Base-by-base conservation (phyloP, 2,113 vertebrate species). In the Typhlomys cinereus region DNA sequence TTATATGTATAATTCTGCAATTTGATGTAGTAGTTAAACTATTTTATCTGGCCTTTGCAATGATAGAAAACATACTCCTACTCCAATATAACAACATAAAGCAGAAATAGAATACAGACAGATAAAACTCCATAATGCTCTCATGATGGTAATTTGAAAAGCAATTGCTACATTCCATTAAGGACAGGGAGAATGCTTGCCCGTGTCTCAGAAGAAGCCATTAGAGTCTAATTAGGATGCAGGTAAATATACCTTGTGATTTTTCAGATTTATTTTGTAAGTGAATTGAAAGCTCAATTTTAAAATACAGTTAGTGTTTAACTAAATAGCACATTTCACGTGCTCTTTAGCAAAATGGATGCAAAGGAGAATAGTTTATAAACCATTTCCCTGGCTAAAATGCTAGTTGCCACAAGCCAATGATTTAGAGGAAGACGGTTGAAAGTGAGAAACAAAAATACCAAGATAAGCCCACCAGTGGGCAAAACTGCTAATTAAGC, bases 91-190 rank as follows among this genome's bases (percentile, higher is more conserved):
- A 82, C 76, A 66, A 57, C 83, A 85, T 85, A 92, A 93, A 94
- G 57, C 74, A 91, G 96, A 92, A 94, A 86, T 91, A 80, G 89
- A 79, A 85, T 69, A 54, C n/a, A 88, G 94, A 79, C 93, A 95
- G 88, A 94, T 92, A 85, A 91, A 93, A 91, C 54, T 66, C 76
- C 5, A 0, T 90, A 66, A 85, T 91, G 89, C 64, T 91, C 67
- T 94, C 94, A 41, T 86, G 39, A 69, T 88, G 95, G 92, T 86
- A 97, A 96, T 96, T 96, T 95, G 76, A 93, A 36, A 86, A 57
- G 67, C 96, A 92, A 92, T 85, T 79, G 73, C 94, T 92, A 89
- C 92, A 96, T 96, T 97, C 97, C 88, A 95, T 96, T 97, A 93
- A 94, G 88, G 91, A 88, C 54, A 81, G 92, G 93, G 64, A 95